Conservation (phyloP, 2,797 vertebrate species). For the Sebastolobus alascanus region DNA sequence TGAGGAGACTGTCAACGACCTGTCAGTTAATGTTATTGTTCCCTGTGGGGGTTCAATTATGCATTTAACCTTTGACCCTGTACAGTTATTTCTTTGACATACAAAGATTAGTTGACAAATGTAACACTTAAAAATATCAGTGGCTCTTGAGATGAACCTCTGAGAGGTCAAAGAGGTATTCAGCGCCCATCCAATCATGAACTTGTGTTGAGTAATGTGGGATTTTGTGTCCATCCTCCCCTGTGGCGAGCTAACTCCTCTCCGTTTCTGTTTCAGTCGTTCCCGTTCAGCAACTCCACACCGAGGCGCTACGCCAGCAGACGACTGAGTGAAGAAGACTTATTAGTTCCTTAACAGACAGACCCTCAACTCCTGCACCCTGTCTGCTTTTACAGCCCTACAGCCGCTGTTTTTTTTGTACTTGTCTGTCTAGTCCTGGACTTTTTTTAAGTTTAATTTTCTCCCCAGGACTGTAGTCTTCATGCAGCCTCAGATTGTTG, state of each 20-base stretch:
- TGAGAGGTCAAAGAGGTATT: not conserved
- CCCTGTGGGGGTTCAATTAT: not conserved
- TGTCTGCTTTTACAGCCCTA: conserved; percentile 58
- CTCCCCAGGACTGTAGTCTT: conserved; percentile 36
- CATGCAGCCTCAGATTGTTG: conserved; percentile 36
- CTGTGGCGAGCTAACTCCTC: conserved; percentile 58
- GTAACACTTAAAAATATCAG: not conserved
- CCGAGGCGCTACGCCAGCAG: conserved; percentile 79
- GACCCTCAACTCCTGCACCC: conserved; percentile 41
- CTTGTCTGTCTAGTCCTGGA: conserved; percentile 32
- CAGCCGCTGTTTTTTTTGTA: conserved; percentile 35
- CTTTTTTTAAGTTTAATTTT: conserved; percentile 27
- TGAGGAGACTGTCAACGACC: not conserved
- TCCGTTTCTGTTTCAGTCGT: conserved; percentile 83
- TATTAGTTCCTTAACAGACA: conserved; percentile 46
- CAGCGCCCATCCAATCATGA: not conserved
- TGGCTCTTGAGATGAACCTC: not conserved
- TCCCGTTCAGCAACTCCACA: conserved; percentile 83
- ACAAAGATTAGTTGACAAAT: not conserved
- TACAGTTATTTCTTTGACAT: conserved; percentile 3
- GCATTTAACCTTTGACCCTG: conserved; percentile 1
- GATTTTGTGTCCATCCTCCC: conserved; percentile 37
- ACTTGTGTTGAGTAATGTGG: not conserved
- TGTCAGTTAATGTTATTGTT: not conserved
- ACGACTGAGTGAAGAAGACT: conserved; percentile 76